Evolutionary conservation across 1,140 invertebrate species (phyloP).

Genomic region (Phocides pigmalion): DNA sequence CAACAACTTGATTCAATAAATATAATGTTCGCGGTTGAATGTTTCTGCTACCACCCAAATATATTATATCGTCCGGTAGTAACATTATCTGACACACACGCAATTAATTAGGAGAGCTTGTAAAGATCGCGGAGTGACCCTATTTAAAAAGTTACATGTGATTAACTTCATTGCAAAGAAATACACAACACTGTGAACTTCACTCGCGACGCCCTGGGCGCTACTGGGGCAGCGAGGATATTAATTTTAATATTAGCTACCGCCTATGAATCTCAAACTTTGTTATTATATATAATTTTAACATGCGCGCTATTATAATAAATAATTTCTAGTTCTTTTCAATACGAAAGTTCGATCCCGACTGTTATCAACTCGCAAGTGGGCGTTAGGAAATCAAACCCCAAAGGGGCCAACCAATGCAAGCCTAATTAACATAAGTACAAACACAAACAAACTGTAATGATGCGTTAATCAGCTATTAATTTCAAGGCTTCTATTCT

Average conservation of each 20-base stretch:
- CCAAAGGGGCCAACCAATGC: constrained; percentile 28
- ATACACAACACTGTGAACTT: constrained; percentile 48
- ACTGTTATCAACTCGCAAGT: constrained; percentile 43
- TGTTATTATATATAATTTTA: constrained; percentile 20
- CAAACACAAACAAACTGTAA: constrained; percentile 29
- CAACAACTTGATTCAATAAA: constrained; percentile 42
- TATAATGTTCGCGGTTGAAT: constrained; percentile 32
- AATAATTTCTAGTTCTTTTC: constrained; percentile 10
- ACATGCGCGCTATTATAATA: constrained; percentile 1
- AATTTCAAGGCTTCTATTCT: constrained; percentile 16
- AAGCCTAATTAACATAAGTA: constrained; percentile 35
- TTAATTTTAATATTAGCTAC: constrained; percentile 82
- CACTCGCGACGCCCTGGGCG: constrained; percentile 67
- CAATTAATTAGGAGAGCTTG: constrained; percentile 66
- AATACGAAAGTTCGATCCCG: constrained; percentile 17
- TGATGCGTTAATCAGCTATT: constrained; percentile 24
- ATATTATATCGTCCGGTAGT: constrained; percentile 32
- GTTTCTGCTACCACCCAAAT: constrained; percentile 32
- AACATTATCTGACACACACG: constrained; percentile 75
- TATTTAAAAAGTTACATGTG: constrained; percentile 59
- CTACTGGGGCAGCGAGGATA: constrained; percentile 76
- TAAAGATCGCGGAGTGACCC: constrained; percentile 50
- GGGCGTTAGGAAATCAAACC: constrained; percentile 33
- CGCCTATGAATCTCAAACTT: constrained; percentile 66
- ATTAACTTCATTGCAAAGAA: constrained; percentile 67